phyloP scores from a whole-genome alignment of 2,113 vertebrate genomes.

The Phocoena phocoena region DNA sequence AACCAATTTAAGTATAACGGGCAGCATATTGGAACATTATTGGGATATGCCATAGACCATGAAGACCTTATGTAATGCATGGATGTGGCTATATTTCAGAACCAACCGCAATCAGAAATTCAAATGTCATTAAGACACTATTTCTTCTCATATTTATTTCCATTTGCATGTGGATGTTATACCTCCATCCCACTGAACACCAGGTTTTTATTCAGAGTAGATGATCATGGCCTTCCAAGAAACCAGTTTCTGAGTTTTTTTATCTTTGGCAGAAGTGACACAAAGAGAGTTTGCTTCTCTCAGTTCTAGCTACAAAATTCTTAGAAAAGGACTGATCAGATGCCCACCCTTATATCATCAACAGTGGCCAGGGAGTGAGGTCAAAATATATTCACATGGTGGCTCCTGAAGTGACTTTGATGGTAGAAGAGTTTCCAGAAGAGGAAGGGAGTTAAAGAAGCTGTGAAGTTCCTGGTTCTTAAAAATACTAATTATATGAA shows the following conservation, averaged over 20 bases:
- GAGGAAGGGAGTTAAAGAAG: not conserved
- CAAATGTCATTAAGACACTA: not conserved
- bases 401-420: not conserved
- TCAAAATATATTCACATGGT: not conserved
- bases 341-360: not conserved
- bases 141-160: not conserved
- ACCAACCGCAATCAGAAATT: not conserved
- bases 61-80: not conserved
- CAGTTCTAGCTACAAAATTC: not conserved
- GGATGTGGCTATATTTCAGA: not conserved
- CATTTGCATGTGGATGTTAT: not conserved
- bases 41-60: not conserved
- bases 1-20: not conserved
- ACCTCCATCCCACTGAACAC: not conserved
- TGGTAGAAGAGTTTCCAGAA: not conserved
- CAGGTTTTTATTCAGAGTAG: not conserved
- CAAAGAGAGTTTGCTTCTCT: not conserved
- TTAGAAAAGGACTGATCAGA: not conserved
- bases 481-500: not conserved
- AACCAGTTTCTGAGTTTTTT: not conserved
- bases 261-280: not conserved
- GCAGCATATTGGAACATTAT: not conserved
- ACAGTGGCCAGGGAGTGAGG: not conserved
- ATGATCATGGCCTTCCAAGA: not conserved
- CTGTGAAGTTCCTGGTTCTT: not conserved